Evolutionary conservation across 2,113 vertebrate genomes (phyloP).

Genomic region (Pseudorasbora parva): DNA sequence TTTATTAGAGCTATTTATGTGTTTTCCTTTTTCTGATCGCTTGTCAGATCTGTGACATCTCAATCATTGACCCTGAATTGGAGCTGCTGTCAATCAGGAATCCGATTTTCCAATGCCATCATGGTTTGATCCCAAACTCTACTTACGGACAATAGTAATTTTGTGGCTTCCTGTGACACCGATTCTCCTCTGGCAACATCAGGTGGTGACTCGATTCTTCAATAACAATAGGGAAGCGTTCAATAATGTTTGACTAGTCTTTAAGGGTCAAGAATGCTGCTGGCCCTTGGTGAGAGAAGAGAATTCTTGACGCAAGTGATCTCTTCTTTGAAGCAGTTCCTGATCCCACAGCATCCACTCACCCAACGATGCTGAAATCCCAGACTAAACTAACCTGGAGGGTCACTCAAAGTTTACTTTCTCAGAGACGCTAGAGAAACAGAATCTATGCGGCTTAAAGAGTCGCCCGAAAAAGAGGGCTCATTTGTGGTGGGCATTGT

Average conservation of each 20-base stretch:
- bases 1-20: neutral
- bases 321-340: conserved; percentile 66
- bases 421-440: conserved; percentile 81
- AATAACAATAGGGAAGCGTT: conserved; percentile 73
- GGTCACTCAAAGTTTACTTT: conserved; percentile 87
- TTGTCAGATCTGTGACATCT: conserved; percentile 67
- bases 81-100: conserved; percentile 48
- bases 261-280: conserved; percentile 80
- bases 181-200: conserved; percentile 71
- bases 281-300: conserved; percentile 71
- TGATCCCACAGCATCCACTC: conserved; percentile 71
- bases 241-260: conserved; percentile 78
- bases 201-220: conserved; percentile 71
- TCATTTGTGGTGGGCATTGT: conserved; percentile 42
- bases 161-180: conserved; percentile 60
- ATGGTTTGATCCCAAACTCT: conserved; percentile 37
- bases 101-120: conserved; percentile 6
- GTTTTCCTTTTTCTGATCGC: conserved; percentile 23
- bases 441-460: conserved; percentile 83
- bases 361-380: conserved; percentile 66
- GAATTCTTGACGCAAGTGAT: conserved; percentile 76
- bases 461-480: conserved; percentile 71
- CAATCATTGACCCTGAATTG: conserved; percentile 61
- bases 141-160: conserved; percentile 67
- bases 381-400: conserved; percentile 81